phyloP scores from a whole-genome alignment of 2,888 invertebrate species.

The Meliscaeva auricollis region DNA sequence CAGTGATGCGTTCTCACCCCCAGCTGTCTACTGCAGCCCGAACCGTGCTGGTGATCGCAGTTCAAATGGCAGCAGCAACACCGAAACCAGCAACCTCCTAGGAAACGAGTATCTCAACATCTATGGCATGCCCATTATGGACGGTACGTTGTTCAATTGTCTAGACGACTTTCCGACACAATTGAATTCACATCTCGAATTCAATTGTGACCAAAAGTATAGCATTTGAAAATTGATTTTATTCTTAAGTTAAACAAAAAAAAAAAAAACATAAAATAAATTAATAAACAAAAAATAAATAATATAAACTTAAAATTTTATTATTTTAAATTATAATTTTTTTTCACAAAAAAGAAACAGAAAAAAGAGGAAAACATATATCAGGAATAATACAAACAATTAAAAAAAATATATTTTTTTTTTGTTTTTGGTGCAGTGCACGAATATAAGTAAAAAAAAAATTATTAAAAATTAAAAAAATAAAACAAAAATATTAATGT shows the following conservation, averaged over 20 bases:
- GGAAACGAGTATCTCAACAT: constrained; percentile 30
- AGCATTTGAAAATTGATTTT: constrained; percentile 70
- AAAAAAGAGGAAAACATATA: constrained; percentile 25
- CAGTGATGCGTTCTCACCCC: constrained; percentile 64
- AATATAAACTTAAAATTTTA: constrained; percentile 34
- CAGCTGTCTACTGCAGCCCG: constrained; percentile 51
- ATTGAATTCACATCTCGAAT: constrained; percentile 55
- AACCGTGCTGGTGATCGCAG: constrained; percentile 56
- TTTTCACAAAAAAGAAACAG: constrained; percentile 15
- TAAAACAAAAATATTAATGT: constrained; percentile 46
- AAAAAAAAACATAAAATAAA: too few relatives aligned
- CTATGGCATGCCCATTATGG: constrained; percentile 34
- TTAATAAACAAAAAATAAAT: too few relatives aligned
- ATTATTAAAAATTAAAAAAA: background rate
- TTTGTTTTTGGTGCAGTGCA: constrained; percentile 45
- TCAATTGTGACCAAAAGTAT: constrained; percentile 57
- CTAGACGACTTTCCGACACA: constrained; percentile 43
- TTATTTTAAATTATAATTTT: constrained; percentile 32
- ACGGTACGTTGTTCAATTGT: constrained; percentile 39
- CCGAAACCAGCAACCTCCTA: constrained; percentile 26
- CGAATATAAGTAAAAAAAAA: constrained; percentile 34
- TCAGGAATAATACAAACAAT: constrained; percentile 46
- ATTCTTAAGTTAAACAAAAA: constrained; percentile 59
- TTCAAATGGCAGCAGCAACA: constrained; percentile 50
- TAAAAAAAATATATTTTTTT: constrained; percentile 20